Conservation (phyloP, 2,113 vertebrate genomes). For the Erythrolamprus reginae region DNA sequence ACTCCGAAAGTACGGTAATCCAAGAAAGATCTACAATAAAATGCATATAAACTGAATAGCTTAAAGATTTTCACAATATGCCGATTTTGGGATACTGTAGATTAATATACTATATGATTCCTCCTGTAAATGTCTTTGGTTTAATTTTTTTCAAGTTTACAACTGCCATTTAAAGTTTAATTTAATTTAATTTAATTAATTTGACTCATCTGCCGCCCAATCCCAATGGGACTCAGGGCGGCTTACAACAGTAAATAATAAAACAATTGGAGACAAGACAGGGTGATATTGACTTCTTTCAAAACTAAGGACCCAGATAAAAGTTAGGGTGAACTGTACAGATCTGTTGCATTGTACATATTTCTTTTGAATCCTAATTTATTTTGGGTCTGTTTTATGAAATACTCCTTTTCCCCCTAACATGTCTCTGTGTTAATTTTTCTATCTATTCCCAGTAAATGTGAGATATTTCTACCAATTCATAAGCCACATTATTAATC, state of each 20-base stretch:
- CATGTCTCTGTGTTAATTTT: neutral
- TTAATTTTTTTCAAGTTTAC: neutral
- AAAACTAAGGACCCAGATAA: neutral
- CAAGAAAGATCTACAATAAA: neutral
- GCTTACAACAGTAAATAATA: too few relatives aligned
- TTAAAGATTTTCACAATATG: conserved; percentile 22
- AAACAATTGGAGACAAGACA: too few relatives aligned
- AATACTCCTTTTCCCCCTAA: neutral
- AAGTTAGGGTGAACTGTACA: neutral
- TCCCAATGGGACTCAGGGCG: too few relatives aligned
- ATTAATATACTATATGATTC: neutral
- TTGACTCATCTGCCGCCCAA: too few relatives aligned
- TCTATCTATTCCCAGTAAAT: neutral
- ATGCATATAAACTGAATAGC: neutral
- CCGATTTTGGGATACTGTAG: neutral
- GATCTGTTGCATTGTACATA: neutral
- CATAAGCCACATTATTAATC: neutral
- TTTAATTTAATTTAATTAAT: too few relatives aligned
- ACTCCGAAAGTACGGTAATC: neutral
- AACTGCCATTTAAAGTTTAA: neutral
- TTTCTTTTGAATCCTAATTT: neutral
- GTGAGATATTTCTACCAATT: neutral
- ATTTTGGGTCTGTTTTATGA: neutral
- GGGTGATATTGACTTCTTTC: neutral
- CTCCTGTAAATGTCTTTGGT: neutral